Conservation (phyloP, 2,888 invertebrate genomes). For the Hofmannophila pseudospretella region DNA sequence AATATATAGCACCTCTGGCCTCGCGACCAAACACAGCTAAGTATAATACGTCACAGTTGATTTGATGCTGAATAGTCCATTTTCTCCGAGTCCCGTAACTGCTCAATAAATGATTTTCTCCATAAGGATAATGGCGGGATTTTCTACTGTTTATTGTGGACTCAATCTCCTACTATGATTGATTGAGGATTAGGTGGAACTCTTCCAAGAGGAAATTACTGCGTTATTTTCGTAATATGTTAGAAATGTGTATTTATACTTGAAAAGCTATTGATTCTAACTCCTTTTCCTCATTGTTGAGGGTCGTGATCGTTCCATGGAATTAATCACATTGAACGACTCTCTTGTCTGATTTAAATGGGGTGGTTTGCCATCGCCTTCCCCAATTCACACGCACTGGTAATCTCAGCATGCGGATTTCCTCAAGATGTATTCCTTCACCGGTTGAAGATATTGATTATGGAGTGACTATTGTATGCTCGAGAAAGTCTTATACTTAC, state of each 20-base stretch:
- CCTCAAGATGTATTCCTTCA: too few species aligned
- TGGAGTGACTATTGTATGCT: too few species aligned
- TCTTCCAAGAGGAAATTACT: conserved; percentile 52
- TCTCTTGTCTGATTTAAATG: too few species aligned
- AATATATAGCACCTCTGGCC: not conserved
- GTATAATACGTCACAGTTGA: conserved; percentile 33
- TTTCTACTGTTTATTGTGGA: conserved; percentile 58
- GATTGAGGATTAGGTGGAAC: conserved; percentile 60
- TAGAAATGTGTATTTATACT: conserved; percentile 4
- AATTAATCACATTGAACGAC: too few species aligned
- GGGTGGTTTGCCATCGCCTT: too few species aligned
- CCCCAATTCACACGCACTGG: too few species aligned
- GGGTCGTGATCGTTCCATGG: too few species aligned
- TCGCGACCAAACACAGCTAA: conserved; percentile 14
- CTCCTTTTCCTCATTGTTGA: too few species aligned
- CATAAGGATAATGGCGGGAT: conserved; percentile 51
- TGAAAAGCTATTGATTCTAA: not conserved
- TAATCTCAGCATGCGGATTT: too few species aligned
- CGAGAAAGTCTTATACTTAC: too few species aligned
- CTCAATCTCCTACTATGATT: conserved; percentile 54
- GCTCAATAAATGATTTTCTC: conserved; percentile 54
- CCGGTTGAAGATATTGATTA: too few species aligned
- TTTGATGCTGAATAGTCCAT: conserved; percentile 39
- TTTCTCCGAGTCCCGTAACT: conserved; percentile 33
- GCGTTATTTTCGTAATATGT: conserved; percentile 35